Conservation (phyloP, 1,140 invertebrate species). For the Lerema accius region DNA sequence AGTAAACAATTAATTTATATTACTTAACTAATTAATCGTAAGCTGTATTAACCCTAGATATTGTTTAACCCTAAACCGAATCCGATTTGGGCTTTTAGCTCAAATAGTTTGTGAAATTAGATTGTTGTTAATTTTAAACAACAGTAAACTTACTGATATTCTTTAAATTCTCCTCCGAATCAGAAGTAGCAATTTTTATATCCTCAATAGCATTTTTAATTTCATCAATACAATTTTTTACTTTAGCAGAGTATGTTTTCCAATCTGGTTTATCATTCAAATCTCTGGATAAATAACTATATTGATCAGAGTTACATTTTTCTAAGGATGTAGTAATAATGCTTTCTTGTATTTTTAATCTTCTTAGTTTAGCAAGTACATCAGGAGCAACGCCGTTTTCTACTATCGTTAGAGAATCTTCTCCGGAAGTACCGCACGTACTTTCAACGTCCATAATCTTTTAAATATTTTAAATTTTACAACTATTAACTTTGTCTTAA, state of each 20-base stretch:
- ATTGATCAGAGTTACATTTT: slow-evolving; percentile 37
- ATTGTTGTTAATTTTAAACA: no score
- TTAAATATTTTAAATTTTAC: no score
- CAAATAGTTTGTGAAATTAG: no score
- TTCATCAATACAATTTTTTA: slow-evolving; percentile 47
- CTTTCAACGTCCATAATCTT: slow-evolving; percentile 9
- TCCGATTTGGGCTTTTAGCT: no score
- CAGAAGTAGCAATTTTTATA: slow-evolving; percentile 49
- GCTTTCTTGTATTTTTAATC: slow-evolving; percentile 68
- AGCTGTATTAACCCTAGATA: no score
- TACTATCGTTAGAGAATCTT: neutral
- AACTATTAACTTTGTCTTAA: no score
- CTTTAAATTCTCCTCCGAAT: slow-evolving; percentile 32
- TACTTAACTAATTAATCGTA: no score
- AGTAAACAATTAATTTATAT: no score
- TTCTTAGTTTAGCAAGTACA: slow-evolving; percentile 50
- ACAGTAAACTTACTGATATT: slow-evolving; percentile 38
- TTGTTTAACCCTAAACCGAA: no score
- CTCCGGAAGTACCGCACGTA: neutral
- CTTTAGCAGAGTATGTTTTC: slow-evolving; percentile 41
- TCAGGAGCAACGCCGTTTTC: slow-evolving; percentile 24
- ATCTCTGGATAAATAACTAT: slow-evolving; percentile 22
- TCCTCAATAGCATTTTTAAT: slow-evolving; percentile 62
- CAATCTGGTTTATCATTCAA: slow-evolving; percentile 34
- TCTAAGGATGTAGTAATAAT: slow-evolving; percentile 49